Percentiles rank a stretch among this genome's conserved stretches.
Conservation (phyloP, 2,113 vertebrate species). For the Fulmarus glacialis region DNA sequence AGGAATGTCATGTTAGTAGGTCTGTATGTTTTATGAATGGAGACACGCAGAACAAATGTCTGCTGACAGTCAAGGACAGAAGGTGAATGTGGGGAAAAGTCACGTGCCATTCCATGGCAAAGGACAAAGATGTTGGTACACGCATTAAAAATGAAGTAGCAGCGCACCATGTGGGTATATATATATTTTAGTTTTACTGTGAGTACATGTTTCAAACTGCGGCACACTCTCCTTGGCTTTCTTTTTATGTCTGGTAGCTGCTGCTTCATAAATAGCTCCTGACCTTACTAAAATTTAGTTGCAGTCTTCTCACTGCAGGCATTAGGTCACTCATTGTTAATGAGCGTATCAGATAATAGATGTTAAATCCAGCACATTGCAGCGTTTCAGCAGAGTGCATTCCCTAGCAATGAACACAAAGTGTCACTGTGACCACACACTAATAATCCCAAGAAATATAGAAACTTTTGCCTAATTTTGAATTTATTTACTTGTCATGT, state of each 20-base stretch:
- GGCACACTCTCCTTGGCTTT: background rate
- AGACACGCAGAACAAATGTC: background rate
- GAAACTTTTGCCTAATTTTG: constrained; percentile 67
- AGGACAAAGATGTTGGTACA: background rate
- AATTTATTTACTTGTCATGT: constrained; percentile 36
- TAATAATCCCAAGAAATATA: constrained; percentile 62
- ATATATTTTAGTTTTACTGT: background rate
- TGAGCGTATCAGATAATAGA: constrained; percentile 8
- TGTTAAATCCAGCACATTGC: constrained; percentile 13
- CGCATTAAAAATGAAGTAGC: constrained; percentile 25
- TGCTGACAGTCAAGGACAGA: constrained; percentile 19
- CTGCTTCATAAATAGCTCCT: constrained; percentile 17
- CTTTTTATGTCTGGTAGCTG: background rate
- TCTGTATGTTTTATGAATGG: constrained; percentile 22
- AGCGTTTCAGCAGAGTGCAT: constrained; percentile 68
- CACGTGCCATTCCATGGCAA: background rate
- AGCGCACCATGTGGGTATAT: background rate
- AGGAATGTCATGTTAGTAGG: background rate
- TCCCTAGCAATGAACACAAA: constrained; percentile 83
- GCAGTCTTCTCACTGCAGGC: background rate
- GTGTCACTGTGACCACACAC: constrained; percentile 84
- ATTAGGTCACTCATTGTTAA: constrained; percentile 10
- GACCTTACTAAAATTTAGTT: background rate
- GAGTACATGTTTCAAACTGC: background rate
- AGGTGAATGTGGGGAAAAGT: background rate